Evolutionary conservation across 2,888 invertebrate genomes (phyloP), one percentile per base, ranked within the genome.

Genomic region (Clusia tigrina): DNA sequence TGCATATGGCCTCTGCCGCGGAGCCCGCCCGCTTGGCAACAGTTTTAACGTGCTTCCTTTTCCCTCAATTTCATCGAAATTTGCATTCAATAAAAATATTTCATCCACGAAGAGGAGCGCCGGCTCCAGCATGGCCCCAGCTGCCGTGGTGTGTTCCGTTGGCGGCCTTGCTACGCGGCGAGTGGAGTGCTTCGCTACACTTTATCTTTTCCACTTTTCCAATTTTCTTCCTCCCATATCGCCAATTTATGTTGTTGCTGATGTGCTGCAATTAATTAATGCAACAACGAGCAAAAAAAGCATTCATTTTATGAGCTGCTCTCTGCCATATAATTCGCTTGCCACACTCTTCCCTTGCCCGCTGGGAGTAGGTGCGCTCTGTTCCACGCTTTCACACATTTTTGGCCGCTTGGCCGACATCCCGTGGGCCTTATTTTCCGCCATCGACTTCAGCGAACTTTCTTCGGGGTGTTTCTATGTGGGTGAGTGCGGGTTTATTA

Each of bases 61-160:
- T n/a, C 32, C 9, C 9, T 22, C 20, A 20, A 48, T 22, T 20
- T 48, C 48, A 18, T 48, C 48, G 22, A 48, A 48, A 20, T 48
- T 18, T 20, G 48, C 48, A 48, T 48, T 48, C 22, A 48, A 48
- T 48, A 48, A 48, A 48, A 48, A 20, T 48, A 48, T 48, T 48
- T 20, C 48, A 20, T 22, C 5, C n/a, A n/a, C n/a, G n/a, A n/a
- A n/a, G n/a, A n/a, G n/a, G n/a, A n/a, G n/a, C n/a, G n/a, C n/a
- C n/a, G n/a, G n/a, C n/a, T n/a, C n/a, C n/a, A n/a, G n/a, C n/a
- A n/a, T n/a, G n/a, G n/a, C n/a, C n/a, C n/a, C n/a, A n/a, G n/a
- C n/a, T n/a, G n/a, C n/a, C n/a, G n/a, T n/a, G n/a, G n/a, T n/a
- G n/a, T n/a, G n/a, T n/a, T n/a, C n/a, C n/a, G n/a, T n/a, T n/a